Evolutionary conservation across 2,797 vertebrate species (phyloP).

Genomic region (Mycteria americana): DNA sequence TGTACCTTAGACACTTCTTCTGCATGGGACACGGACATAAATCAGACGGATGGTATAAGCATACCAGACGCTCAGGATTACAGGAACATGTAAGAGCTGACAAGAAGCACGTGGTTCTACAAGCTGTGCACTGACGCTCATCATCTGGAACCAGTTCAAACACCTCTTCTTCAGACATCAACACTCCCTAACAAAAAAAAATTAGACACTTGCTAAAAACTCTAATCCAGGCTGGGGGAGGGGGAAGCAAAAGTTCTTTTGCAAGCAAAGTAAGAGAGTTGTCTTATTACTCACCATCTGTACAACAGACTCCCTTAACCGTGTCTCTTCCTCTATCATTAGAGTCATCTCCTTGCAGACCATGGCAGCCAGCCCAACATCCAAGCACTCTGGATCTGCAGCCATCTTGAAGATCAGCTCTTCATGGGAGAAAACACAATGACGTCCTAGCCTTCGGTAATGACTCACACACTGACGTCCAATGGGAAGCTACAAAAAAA

Average conservation of each 20-base stretch:
- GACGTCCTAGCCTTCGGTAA: conserved; percentile 91
- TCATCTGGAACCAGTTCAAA: conserved; percentile 97
- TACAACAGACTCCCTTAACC: conserved; percentile 84
- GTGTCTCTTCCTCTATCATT: conserved; percentile 91
- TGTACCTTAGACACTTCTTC: conserved; percentile 93
- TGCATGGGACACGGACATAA: conserved; percentile 90
- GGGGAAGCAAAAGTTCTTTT: neutral
- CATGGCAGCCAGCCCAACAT: conserved; percentile 92
- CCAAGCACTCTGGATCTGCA: conserved; percentile 92
- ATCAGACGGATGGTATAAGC: conserved; percentile 87
- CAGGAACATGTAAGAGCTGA: conserved; percentile 95
- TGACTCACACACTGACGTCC: conserved; percentile 96
- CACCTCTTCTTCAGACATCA: conserved; percentile 93
- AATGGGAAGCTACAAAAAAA: conserved; percentile 83
- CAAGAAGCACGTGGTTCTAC: conserved; percentile 97
- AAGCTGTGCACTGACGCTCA: conserved; percentile 93
- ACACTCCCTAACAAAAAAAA: conserved; percentile 82
- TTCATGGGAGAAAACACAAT: conserved; percentile 98
- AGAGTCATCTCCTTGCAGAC: conserved; percentile 92
- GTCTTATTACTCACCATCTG: conserved; percentile 81
- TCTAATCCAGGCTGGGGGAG: neutral
- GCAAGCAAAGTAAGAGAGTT: neutral
- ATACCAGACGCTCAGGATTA: conserved; percentile 90
- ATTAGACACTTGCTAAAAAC: neutral
- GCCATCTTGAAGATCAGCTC: conserved; percentile 99